Evolutionary conservation across 1,140 invertebrate genomes (phyloP).

Genomic region (Metopolophium dirhodum): DNA sequence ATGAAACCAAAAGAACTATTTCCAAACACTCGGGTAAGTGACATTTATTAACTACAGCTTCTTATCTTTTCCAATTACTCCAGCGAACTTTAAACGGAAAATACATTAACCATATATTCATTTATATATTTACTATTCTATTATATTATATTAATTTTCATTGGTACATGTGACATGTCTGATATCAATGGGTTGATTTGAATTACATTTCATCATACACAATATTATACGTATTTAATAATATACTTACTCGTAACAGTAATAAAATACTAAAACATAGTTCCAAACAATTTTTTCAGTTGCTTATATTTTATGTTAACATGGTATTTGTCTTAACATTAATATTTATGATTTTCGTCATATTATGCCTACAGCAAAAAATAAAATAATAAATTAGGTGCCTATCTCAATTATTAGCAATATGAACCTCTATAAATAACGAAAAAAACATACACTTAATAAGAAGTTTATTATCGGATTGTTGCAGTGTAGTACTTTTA

Average conservation of each 20-base stretch:
- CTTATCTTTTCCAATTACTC: background rate
- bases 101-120: background rate
- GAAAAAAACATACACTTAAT: background rate
- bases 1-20: slow-evolving; percentile 37
- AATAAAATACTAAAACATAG: background rate
- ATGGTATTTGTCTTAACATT: background rate
- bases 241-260: background rate
- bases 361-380: background rate
- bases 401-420: background rate
- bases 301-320: background rate
- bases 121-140: background rate
- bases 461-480: background rate
- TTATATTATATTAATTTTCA: too few species aligned
- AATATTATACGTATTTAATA: background rate
- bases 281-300: background rate
- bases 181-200: background rate
- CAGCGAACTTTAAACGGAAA: background rate
- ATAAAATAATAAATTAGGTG: background rate
- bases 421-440: background rate
- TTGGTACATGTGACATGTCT: too few species aligned
- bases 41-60: background rate
- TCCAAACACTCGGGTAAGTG: slow-evolving; percentile 50
- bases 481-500: background rate
- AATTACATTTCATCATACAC: background rate
- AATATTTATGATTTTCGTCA: background rate